Base-by-base conservation (phyloP, 2,888 invertebrate genomes). In the Aporophyla nigra region DNA sequence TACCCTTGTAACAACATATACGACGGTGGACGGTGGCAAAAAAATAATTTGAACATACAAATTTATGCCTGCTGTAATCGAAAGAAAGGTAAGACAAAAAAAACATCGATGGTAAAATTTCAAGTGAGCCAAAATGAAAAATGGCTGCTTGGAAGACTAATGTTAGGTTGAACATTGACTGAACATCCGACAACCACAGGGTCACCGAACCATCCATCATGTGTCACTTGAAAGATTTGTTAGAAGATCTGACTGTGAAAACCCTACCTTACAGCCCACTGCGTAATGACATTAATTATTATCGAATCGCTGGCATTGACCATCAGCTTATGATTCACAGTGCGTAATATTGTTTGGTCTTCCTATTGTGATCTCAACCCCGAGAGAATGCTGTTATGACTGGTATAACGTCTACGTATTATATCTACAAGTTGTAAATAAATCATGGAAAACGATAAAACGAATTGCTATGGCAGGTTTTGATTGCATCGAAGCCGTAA, bases 321-420 rank as follows among this genome's bases (percentile, higher is more conserved):
- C 58, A 67, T 69, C 10, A 67, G 49, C n/a, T 74, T 71, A 63
- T 74, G 82, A 83, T 79, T 82, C 69, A 83, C 43, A 54, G 40
- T 71, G 67, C 58, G 62, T 76, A 59, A 7, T 69, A 40, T 40
- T 72, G 67, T 71, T 61, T 61, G 58, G 53, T 67, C 66, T 71
- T 84, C 76, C 70, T 68, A 65, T 56, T 76, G 59, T 46, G 54
- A 19, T 67, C 19, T 59, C 24, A 58, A 71, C 58, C 27, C 70
- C 24, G 46, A 75, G 68, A 69, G 53, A 24, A 70, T 19, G 33
- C 19, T 63, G 59, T 83, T 83, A 68, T 80, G 70, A 67, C 66
- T 43, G 58, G 53, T 46, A 46, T 46, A 46, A 49, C 21, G 33
- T 19, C 14, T 62, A 43, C 43, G 10, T 43, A 43, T 21, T 43